Evolutionary conservation across 2,888 invertebrate genomes (phyloP).

Genomic region (Amphipoea lucens): DNA sequence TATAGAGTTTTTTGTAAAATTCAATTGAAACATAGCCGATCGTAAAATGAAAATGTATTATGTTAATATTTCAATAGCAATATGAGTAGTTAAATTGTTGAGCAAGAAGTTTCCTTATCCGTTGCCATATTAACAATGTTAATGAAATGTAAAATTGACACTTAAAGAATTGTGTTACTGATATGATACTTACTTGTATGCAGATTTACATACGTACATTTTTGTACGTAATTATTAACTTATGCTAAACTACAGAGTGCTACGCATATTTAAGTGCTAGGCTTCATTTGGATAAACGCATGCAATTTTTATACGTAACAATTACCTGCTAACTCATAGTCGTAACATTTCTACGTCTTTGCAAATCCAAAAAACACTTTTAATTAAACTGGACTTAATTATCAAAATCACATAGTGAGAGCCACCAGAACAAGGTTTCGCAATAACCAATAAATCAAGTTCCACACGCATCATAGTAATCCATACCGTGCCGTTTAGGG

Average conservation of each 20-base stretch:
- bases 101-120: conserved; percentile 13
- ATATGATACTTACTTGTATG: not conserved
- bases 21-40: conserved; percentile 50
- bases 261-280: not conserved
- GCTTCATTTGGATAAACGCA: not conserved
- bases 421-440: conserved; percentile 26
- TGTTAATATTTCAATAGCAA: conserved; percentile 46
- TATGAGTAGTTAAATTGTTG: conserved; percentile 30
- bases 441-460: conserved; percentile 53
- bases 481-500: conserved; percentile 57
- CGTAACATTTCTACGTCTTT: not conserved
- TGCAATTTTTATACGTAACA: not conserved
- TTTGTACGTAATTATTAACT: not conserved
- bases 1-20: conserved; percentile 65
- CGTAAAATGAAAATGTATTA: conserved; percentile 46
- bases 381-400: conserved; percentile 10
- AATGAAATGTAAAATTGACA: conserved; percentile 22
- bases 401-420: conserved; percentile 33
- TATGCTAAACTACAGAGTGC: not conserved
- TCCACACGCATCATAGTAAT: conserved; percentile 59
- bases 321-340: not conserved
- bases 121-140: conserved; percentile 29
- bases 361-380: not conserved
- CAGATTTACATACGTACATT: not conserved
- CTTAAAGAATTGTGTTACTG: conserved; percentile 25